phyloP scores from a whole-genome alignment of 2,797 vertebrate species.

The Sebastes nivosus region DNA sequence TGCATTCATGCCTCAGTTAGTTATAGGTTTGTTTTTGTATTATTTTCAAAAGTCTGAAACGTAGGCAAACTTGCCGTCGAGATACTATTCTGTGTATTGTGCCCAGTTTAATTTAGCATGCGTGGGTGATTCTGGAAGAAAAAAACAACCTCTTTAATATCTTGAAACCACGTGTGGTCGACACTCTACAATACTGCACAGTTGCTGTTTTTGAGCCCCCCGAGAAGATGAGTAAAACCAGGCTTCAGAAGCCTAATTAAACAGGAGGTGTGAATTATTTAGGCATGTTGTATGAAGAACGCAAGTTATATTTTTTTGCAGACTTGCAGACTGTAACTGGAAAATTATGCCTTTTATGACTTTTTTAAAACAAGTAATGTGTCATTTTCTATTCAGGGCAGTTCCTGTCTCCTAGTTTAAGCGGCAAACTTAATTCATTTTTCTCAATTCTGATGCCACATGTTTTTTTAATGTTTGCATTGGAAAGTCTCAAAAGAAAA shows the following conservation, averaged over 20 bases:
- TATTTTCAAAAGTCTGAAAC: background rate
- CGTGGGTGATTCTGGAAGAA: conserved; percentile 28
- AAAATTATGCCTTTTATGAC: background rate
- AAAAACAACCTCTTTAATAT: conserved; percentile 42
- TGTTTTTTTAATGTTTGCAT: background rate
- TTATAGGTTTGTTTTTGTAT: conserved; percentile 3
- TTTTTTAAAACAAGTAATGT: background rate
- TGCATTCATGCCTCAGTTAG: conserved; percentile 9
- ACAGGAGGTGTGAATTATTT: conserved; percentile 73
- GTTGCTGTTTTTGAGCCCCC: conserved; percentile 66
- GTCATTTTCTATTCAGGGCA: background rate
- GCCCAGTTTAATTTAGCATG: conserved; percentile 48
- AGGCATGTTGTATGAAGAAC: conserved; percentile 58
- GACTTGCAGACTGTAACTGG: background rate
- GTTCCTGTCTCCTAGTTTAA: background rate
- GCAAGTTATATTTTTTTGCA: conserved; percentile 5
- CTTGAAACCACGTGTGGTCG: conserved; percentile 42
- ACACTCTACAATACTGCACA: conserved; percentile 51
- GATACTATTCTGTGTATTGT: conserved; percentile 9
- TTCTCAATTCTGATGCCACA: background rate
- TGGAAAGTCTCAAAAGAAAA: background rate
- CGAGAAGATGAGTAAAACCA: conserved; percentile 58
- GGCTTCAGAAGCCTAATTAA: conserved; percentile 73
- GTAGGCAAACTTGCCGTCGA: background rate
- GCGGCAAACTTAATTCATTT: background rate